Base-by-base conservation (phyloP, 2,797 vertebrate species). In the Pseudochromis fuscus region DNA sequence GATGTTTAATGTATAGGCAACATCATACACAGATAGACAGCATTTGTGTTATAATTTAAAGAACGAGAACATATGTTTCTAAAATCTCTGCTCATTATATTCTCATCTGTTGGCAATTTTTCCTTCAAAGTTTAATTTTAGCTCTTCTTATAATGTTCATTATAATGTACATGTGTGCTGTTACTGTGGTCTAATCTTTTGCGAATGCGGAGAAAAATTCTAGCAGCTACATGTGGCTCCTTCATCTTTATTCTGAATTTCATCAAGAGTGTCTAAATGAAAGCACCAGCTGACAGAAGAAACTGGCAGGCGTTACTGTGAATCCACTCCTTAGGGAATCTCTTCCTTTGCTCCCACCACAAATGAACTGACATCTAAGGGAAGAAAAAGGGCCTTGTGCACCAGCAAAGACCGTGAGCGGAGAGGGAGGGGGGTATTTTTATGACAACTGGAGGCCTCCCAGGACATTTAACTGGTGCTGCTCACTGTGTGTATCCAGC, bases 281-380 rank as follows among this genome's bases (percentile, higher is more conserved):
- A 92, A 90, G 91, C 86, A 77, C 79, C 86, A 86, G 82, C 84
- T 90, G 87, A 89, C 88, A 86, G 88, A 77, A 77, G 72, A 74
- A 89, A 84, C 90, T 91, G 91, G 89, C 92, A 90, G 86, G 76
- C 89, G 55, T 85, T 86, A 81, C 88, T 86, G 86, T 85, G 87
- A 87, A 87, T 81, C 76, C 63, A 76, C 87, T 91, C 91, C 88
- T 82, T 57, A 31, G 92, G 89, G 92, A 88, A 87, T 77, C 79
- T 82, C 72, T 84, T 88, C 76, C 70, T 89, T 87, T 86, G 81
- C 86, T 90, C 82, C 68, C 51, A 76, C 74, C 86, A 87, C 83
- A 89, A 91, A 89, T 85, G 84, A 90, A 91, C 88, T 85, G 89
- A 91, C 88, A 90, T 92, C 87, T 91, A 81, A 92, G 78, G 83